These are phyloP conservation scores for Spea hammondii DNA, from an alignment of 2,797 vertebrate genomes.

Conservation along the genomic window DNA sequence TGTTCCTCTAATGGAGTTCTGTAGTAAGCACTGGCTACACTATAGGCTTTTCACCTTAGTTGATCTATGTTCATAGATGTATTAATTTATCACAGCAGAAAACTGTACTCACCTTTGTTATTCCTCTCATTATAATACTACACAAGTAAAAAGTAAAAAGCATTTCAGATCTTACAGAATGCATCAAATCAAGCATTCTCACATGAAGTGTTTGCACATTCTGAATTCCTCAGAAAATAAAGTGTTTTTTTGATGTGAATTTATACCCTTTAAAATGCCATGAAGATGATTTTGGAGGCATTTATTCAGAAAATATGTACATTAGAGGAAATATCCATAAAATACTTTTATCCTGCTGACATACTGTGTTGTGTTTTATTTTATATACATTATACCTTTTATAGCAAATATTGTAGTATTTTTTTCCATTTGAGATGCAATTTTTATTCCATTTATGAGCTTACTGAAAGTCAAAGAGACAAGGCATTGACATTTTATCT, in stretches of 20 bases:
- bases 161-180: slow-evolving; percentile 32
- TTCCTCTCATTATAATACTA: slow-evolving; percentile 16
- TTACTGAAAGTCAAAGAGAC: too few species aligned
- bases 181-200: slow-evolving; percentile 35
- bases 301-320: slow-evolving; percentile 44
- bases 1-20: slow-evolving; percentile 33
- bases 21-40: slow-evolving; percentile 34
- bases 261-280: slow-evolving; percentile 44
- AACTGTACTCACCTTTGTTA: slow-evolving; percentile 7
- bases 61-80: slow-evolving; percentile 35
- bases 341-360: slow-evolving; percentile 37
- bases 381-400: slow-evolving; percentile 6
- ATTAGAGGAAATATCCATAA: slow-evolving; percentile 42
- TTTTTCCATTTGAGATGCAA: slow-evolving; percentile 43
- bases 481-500: too few species aligned
- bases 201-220: slow-evolving; percentile 27
- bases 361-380: slow-evolving; percentile 38
- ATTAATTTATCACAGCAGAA: slow-evolving; percentile 41
- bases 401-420: slow-evolving; percentile 29
- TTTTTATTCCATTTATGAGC: slow-evolving; percentile 29
- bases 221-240: slow-evolving; percentile 40
- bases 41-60: slow-evolving; percentile 42
- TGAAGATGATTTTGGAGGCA: slow-evolving; percentile 19
- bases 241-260: slow-evolving; percentile 34
- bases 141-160: slow-evolving; percentile 1